Percentiles rank a stretch among this genome's conserved stretches.
These are phyloP conservation scores for Polyploca ridens DNA, from an alignment of 2,888 invertebrate species.

Conservation along the genomic window DNA sequence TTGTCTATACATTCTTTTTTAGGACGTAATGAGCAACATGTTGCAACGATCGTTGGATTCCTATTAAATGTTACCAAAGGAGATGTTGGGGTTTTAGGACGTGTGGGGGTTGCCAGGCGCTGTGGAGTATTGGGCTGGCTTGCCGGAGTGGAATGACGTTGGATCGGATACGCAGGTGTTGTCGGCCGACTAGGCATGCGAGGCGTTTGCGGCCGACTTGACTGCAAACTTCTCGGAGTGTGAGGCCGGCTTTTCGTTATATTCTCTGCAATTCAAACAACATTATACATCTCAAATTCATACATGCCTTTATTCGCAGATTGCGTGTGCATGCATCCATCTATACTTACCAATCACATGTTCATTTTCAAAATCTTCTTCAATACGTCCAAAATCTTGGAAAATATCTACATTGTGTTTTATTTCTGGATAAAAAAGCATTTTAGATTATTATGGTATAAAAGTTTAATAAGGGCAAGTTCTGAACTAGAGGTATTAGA, in stretches of 20 bases:
- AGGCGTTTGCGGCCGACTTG: slow-evolving; percentile 65
- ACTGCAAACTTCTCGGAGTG: slow-evolving; percentile 45
- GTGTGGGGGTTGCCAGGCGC: slow-evolving; percentile 28
- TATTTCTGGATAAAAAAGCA: slow-evolving; percentile 11
- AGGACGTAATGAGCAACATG: background rate
- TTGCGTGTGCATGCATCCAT: background rate
- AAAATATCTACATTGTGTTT: slow-evolving; percentile 3
- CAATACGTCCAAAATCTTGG: background rate
- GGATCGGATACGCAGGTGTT: slow-evolving; percentile 49
- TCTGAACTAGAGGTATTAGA: too few species aligned
- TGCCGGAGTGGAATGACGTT: slow-evolving; percentile 38
- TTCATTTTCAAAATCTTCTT: slow-evolving; percentile 16
- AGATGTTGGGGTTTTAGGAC: slow-evolving; percentile 43
- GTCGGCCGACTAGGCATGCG: slow-evolving; percentile 50
- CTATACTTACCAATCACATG: background rate
- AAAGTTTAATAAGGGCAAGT: too few species aligned
- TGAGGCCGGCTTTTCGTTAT: slow-evolving; percentile 35
- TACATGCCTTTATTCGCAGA: background rate
- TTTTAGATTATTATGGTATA: too few species aligned
- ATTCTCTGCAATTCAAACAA: slow-evolving; percentile 30
- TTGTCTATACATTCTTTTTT: slow-evolving; percentile 19
- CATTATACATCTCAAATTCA: background rate
- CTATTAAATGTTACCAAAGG: slow-evolving; percentile 4
- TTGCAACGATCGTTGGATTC: background rate
- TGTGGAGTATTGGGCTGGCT: slow-evolving; percentile 66